phyloP scores from a whole-genome alignment of 1,140 invertebrate species.

The Apis dorsata region DNA sequence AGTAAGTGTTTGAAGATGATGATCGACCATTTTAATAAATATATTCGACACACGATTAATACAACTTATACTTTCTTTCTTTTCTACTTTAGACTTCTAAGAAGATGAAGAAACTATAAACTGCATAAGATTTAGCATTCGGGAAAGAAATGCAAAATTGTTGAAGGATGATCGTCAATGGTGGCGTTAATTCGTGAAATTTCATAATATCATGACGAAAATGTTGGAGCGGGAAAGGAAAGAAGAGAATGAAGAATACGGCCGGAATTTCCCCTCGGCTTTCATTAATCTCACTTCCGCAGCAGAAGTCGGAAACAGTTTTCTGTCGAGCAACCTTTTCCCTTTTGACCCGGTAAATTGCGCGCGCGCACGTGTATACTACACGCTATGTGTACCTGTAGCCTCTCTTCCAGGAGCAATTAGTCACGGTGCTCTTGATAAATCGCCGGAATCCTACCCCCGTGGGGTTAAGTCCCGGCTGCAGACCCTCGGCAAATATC shows the following conservation, averaged over 20 bases:
- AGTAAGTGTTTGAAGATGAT: neutral
- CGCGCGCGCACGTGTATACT: neutral
- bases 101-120: too few relatives aligned
- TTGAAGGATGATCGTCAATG: neutral
- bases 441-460: conserved; percentile 56
- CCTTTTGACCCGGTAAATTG: conserved; percentile 25
- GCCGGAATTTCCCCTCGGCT: neutral
- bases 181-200: conserved; percentile 14
- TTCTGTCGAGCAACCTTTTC: neutral
- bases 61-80: too few relatives aligned
- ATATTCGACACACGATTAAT: neutral
- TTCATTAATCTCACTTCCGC: conserved; percentile 35
- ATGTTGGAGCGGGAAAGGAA: neutral
- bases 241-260: conserved; percentile 1
- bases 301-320: conserved; percentile 26
- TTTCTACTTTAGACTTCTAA: neutral
- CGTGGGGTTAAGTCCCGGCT: conserved; percentile 45
- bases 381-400: conserved; percentile 8
- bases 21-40: neutral
- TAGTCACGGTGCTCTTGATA: conserved; percentile 68
- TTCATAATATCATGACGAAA: conserved; percentile 10
- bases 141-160: neutral
- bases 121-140: too few relatives aligned
- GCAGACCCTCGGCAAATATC: conserved; percentile 60
- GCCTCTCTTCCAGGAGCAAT: conserved; percentile 48